Percentiles rank a stretch among this genome's conserved stretches.
phyloP scores from a whole-genome alignment of 2,888 invertebrate genomes.

The Crematogaster levior region DNA sequence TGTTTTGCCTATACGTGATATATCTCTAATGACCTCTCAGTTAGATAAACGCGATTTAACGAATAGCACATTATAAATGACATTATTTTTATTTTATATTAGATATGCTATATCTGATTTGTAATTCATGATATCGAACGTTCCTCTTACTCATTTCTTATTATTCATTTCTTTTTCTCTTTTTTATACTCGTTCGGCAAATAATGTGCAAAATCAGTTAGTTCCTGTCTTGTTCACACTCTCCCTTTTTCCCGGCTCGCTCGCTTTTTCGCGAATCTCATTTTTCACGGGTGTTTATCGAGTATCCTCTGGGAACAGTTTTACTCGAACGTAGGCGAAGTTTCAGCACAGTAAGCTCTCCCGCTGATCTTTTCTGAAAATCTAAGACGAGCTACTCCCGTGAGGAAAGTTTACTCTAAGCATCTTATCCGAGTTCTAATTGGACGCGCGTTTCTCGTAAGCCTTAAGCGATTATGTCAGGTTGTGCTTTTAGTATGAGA shows the following conservation, averaged over 20 bases:
- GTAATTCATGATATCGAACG: slow-evolving; percentile 56
- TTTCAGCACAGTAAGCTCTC: slow-evolving; percentile 25
- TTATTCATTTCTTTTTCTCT: background rate
- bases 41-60: slow-evolving; percentile 12
- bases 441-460: slow-evolving; percentile 45
- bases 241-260: background rate
- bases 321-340: slow-evolving; percentile 12
- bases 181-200: background rate
- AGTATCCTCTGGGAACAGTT: slow-evolving; percentile 12
- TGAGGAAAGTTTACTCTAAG: slow-evolving; percentile 51
- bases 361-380: slow-evolving; percentile 35
- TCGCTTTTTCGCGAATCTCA: slow-evolving; percentile 19
- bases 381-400: slow-evolving; percentile 35
- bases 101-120: too few relatives aligned
- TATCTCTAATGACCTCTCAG: background rate
- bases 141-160: slow-evolving; percentile 39
- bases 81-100: too few relatives aligned
- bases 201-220: slow-evolving; percentile 37
- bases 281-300: slow-evolving; percentile 47
- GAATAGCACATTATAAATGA: too few relatives aligned
- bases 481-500: slow-evolving; percentile 49
- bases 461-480: slow-evolving; percentile 53
- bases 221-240: slow-evolving; percentile 4
- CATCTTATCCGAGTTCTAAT: slow-evolving; percentile 64
- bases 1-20: background rate